Base-by-base conservation (phyloP, 2,888 invertebrate genomes). In the Drosophila fulvimacula region DNA sequence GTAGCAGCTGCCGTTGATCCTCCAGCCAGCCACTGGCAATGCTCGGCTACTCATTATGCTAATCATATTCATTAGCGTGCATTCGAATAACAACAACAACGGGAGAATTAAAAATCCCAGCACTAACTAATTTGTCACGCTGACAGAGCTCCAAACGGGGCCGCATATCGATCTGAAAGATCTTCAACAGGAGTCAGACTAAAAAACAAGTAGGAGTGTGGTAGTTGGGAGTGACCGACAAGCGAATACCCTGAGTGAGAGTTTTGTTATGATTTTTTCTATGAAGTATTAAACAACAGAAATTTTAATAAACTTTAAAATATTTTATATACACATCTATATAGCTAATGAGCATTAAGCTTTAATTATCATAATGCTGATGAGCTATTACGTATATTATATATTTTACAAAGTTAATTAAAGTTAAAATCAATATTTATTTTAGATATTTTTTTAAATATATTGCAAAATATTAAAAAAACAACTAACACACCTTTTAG, bases 41-140 rank as follows among this genome's bases (percentile, higher is more conserved):
- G 30, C 36, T 34, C 24, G 11, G 24, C 52, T 38, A 52, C 78
- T 82, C 82, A 83, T 83, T 83, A 83, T 83, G 88, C 88, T 87
- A 83, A 83, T 87, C 85, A 85, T 88, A 82, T 78, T 83, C 76
- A 87, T 83, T 85, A 85, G 80, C 67, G 66, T 57, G 56, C 44
- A 65, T 67, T 66, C 71, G 38, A 41, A 51, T 44, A 53, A 58
- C 17, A 62, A 61, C 24, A 72, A n/a, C 46, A 55, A 46, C 52
- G 44, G 39, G 21, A 56, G 27, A 46, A 56, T 60, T 46, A 55
- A 49, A 58, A 59, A 41, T 53, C 59, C 41, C 61, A 32, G 53
- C 53, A 46, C 42, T 30, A 52, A 72, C 77, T 38, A 87, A 83
- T 83, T 83, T 83, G 83, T 87, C 88, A 87, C 88, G 82, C 78